Evolutionary conservation across 2,113 vertebrate species (phyloP).

Genomic region (Muntiacus muntjak): DNA sequence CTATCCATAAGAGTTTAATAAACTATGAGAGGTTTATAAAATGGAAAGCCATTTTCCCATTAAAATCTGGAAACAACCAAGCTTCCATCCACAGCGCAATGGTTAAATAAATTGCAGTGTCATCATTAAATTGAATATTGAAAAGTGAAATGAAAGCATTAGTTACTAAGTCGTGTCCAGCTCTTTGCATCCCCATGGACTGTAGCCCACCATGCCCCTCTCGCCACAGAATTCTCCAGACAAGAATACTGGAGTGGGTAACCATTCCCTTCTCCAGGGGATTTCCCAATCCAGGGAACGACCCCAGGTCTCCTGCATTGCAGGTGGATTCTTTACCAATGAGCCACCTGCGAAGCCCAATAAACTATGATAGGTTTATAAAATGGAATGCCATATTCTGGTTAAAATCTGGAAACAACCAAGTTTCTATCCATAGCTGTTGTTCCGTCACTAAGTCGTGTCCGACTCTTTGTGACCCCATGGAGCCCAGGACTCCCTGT

Average conservation of each 20-base stretch:
- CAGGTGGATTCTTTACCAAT: not conserved
- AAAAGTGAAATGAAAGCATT: not conserved
- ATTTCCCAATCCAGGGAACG: not conserved
- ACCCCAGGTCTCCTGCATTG: not conserved
- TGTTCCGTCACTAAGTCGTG: rapidly evolving
- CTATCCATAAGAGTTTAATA: not conserved
- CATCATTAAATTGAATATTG: not conserved
- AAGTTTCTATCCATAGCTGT: not conserved
- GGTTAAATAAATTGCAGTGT: not conserved
- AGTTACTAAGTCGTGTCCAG: not conserved
- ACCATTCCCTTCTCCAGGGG: not conserved
- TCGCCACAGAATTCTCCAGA: not conserved
- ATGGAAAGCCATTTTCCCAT: not conserved
- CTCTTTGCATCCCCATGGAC: not conserved
- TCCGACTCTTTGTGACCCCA: not conserved
- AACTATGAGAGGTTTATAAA: not conserved
- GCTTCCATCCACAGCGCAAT: not conserved
- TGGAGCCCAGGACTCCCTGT: not conserved
- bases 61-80: constrained; percentile 1
- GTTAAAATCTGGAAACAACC: constrained; percentile 1
- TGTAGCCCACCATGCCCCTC: not conserved
- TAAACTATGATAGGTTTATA: not conserved
- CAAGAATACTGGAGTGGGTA: not conserved
- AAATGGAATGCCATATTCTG: not conserved
- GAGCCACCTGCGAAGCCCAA: not conserved